Conservation (phyloP, 2,797 vertebrate species). For the Taenioides sp. region DNA sequence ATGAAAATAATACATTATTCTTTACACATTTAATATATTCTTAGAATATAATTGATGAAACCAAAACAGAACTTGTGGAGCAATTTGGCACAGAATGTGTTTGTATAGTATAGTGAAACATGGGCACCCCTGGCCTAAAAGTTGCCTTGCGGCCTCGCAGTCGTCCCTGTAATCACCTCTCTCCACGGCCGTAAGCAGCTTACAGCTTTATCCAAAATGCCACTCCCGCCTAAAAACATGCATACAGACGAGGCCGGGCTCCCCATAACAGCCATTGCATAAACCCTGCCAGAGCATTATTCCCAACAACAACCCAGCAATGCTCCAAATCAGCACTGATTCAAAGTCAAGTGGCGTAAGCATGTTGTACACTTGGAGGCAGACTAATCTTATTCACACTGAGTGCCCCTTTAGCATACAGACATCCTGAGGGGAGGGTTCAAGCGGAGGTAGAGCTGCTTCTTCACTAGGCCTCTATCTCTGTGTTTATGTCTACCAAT, state of each 20-base stretch:
- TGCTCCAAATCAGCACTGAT: constrained; percentile 75
- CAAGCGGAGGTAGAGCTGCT: constrained; percentile 62
- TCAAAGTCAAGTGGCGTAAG: constrained; percentile 81
- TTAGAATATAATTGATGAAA: constrained; percentile 28
- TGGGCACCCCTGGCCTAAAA: constrained; percentile 79
- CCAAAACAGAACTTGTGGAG: constrained; percentile 23
- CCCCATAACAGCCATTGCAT: constrained; percentile 74
- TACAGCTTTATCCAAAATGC: constrained; percentile 78
- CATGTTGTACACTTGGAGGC: constrained; percentile 78
- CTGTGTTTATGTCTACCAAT: constrained; percentile 51
- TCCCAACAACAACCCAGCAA: constrained; percentile 72
- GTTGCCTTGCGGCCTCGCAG: constrained; percentile 70
- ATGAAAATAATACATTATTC: neutral
- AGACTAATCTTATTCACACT: constrained; percentile 81
- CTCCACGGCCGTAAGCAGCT: constrained; percentile 79
- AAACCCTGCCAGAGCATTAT: constrained; percentile 76
- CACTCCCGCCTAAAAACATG: constrained; percentile 71
- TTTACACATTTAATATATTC: constrained; percentile 21
- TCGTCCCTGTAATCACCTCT: constrained; percentile 77
- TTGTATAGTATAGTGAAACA: constrained; percentile 45
- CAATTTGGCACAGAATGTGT: constrained; percentile 39
- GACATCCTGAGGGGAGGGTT: constrained; percentile 75
- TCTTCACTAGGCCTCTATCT: constrained; percentile 52
- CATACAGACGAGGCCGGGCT: constrained; percentile 73
- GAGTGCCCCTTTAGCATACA: constrained; percentile 79